Conservation (phyloP, 2,113 vertebrate genomes). For the Paramisgurnus dabryanus region DNA sequence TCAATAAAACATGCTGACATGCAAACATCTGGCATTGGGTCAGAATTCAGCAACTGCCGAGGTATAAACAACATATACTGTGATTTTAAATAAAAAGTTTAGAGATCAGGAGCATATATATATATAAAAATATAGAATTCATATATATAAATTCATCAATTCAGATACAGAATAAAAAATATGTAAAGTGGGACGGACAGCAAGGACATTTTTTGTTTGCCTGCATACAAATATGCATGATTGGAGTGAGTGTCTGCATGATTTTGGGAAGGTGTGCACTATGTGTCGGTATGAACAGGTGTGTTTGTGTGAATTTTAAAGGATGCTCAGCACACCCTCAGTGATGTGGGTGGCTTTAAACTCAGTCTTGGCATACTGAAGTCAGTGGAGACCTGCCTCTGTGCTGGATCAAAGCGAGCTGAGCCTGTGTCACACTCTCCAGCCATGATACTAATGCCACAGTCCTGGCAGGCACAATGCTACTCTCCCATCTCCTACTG, state of each 20-base stretch:
- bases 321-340: slow-evolving; percentile 35
- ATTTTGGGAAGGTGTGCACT: slow-evolving; percentile 1
- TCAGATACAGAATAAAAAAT: slow-evolving; percentile 1
- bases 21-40: too few species aligned
- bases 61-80: too few species aligned
- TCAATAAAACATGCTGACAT: too few species aligned
- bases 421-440: slow-evolving; percentile 62
- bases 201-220: too few species aligned
- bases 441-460: slow-evolving; percentile 64
- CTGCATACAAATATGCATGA: too few species aligned
- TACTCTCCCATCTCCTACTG: slow-evolving; percentile 52
- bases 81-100: too few species aligned
- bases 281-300: slow-evolving; percentile 58
- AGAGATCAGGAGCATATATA: too few species aligned
- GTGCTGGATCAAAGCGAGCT: slow-evolving; percentile 70
- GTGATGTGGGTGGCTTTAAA: slow-evolving; percentile 56
- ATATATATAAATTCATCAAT: neutral
- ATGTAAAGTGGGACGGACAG: neutral
- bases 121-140: too few species aligned
- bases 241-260: slow-evolving; percentile 2
- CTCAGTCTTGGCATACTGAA: slow-evolving; percentile 64
- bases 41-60: too few species aligned
- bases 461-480: slow-evolving; percentile 65
- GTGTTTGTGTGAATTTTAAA: slow-evolving; percentile 51
- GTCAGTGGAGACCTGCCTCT: slow-evolving; percentile 70